A percentile compares a stretch with the other conserved stretches of the same genome.
These are phyloP conservation scores for Drosophila bunnanda DNA, from an alignment of 2,888 invertebrate genomes.

Conservation along the genomic window DNA sequence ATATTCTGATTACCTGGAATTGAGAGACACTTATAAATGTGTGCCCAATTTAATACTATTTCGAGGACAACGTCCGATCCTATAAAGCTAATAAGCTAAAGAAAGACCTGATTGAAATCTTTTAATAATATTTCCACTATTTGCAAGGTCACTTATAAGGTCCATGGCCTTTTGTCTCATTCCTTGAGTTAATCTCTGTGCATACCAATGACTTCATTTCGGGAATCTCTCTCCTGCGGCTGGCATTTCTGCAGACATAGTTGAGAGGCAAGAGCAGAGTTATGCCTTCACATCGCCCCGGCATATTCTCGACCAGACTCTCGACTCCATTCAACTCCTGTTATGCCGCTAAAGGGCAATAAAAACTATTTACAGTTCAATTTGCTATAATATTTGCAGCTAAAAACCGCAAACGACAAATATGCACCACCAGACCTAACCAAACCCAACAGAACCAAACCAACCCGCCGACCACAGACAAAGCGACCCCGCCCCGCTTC, in stretches of 20 bases:
- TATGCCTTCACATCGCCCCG: conserved; percentile 43
- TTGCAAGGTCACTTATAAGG: background rate
- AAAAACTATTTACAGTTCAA: conserved; percentile 80
- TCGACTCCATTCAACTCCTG: conserved; percentile 11
- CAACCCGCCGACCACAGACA: conserved; percentile 44
- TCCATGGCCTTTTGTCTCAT: conserved; percentile 36
- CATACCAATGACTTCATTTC: conserved; percentile 74
- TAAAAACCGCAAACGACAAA: conserved; percentile 74
- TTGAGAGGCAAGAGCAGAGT: conserved; percentile 53
- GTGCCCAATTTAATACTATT: background rate
- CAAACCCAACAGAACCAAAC: conserved; percentile 15
- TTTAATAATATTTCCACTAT: background rate
- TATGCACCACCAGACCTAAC: conserved; percentile 51
- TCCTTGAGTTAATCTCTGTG: conserved; percentile 67
- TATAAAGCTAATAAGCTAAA: background rate
- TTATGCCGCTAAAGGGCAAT: conserved; percentile 68
- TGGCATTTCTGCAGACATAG: conserved; percentile 22
- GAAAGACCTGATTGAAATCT: background rate
- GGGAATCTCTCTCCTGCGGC: conserved; percentile 23
- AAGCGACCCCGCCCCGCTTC: conserved; percentile 15
- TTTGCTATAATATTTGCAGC: conserved; percentile 78
- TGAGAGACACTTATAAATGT: background rate
- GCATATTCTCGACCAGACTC: conserved; percentile 34
- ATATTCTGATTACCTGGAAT: background rate
- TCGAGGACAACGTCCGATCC: background rate